Percentiles rank a stretch among this genome's conserved stretches.
These are phyloP conservation scores for Mamestra configurata DNA, from an alignment of 1,140 invertebrate species.

Conservation along the genomic window DNA sequence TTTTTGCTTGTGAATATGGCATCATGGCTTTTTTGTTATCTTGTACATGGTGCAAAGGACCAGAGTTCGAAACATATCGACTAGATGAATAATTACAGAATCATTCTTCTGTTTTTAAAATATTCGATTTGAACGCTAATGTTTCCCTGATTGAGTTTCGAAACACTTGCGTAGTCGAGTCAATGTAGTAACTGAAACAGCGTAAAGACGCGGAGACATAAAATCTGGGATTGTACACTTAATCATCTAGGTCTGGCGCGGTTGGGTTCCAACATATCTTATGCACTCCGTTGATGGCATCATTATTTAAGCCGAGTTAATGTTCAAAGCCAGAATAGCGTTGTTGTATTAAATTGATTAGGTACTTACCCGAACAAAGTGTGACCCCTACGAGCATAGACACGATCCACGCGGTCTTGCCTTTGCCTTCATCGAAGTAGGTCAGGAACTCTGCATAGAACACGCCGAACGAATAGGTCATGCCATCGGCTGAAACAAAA, in stretches of 20 bases:
- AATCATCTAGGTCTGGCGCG: slow-evolving; percentile 3
- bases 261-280: neutral
- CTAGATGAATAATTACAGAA: slow-evolving; percentile 26
- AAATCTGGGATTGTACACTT: neutral
- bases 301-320: slow-evolving; percentile 19
- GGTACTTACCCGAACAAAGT: slow-evolving; percentile 97
- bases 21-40: slow-evolving; percentile 25
- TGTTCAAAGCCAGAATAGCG: neutral
- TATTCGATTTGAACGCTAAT: too few species aligned
- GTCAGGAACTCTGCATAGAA: slow-evolving; percentile 94
- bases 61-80: slow-evolving; percentile 30
- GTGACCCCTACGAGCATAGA: slow-evolving; percentile 97
- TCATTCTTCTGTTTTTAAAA: slow-evolving; percentile 23
- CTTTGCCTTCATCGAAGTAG: slow-evolving; percentile 94
- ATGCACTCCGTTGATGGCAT: slow-evolving; percentile 11
- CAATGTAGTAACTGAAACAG: slow-evolving; percentile 11
- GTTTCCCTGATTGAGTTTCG: too few species aligned
- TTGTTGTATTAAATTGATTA: slow-evolving; percentile 73
- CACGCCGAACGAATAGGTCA: slow-evolving; percentile 97
- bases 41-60: slow-evolving; percentile 6
- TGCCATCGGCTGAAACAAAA: slow-evolving; percentile 93
- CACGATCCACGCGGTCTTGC: slow-evolving; percentile 95
- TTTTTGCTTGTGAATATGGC: neutral
- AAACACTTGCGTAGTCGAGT: too few species aligned
- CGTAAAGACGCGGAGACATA: neutral